Evolutionary conservation across 2,113 vertebrate species (phyloP).

Genomic region (Zosterops hypoxanthus): DNA sequence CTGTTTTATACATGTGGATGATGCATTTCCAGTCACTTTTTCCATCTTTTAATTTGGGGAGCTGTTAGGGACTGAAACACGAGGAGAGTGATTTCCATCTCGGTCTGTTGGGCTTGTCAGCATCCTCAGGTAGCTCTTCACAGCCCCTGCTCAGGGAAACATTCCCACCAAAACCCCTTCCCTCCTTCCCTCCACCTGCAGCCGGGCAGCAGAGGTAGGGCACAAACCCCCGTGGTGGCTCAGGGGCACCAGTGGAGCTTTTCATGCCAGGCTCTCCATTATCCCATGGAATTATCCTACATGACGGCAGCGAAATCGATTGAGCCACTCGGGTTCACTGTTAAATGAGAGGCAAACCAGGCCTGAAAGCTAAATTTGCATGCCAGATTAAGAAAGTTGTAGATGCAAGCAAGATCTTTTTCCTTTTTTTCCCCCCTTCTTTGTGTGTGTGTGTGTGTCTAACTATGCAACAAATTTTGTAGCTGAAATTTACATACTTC

Average conservation of each 20-base stretch:
- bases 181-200: not conserved
- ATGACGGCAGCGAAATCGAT: not conserved
- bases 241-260: not conserved
- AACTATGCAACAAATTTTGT: constrained; percentile 74
- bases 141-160: not conserved
- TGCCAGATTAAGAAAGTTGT: constrained; percentile 45
- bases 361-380: constrained; percentile 44
- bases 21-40: constrained; percentile 17
- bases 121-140: not conserved
- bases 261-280: not conserved
- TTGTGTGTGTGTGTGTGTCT: constrained; percentile 20
- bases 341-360: not conserved
- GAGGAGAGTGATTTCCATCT: not conserved
- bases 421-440: not conserved
- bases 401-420: constrained; percentile 65
- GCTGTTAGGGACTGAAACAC: not conserved
- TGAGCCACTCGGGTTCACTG: not conserved
- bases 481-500: constrained; percentile 79
- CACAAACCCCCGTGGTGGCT: not conserved
- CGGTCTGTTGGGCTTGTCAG: not conserved
- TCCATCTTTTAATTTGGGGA: not conserved
- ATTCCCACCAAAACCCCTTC: not conserved
- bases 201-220: not conserved
- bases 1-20: not conserved
- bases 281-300: not conserved